Conservation (phyloP, 2,888 invertebrate species). For the Spialia ferax region DNA sequence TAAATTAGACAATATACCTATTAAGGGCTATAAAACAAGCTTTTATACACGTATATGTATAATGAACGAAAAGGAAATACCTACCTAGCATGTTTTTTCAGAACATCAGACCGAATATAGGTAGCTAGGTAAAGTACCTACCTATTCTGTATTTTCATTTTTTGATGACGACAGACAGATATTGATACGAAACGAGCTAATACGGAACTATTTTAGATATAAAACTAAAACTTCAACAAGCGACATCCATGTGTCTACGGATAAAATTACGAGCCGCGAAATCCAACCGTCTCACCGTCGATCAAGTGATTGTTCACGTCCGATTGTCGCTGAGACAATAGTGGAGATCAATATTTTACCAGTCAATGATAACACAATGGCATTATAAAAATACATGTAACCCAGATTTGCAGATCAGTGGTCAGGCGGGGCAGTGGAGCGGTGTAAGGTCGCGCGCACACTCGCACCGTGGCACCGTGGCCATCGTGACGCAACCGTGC, state of each 20-base stretch:
- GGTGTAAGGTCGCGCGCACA: constrained; percentile 50
- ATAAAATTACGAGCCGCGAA: constrained; percentile 4
- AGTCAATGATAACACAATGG: constrained; percentile 10
- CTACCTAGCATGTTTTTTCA: too few species aligned
- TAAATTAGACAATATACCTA: not conserved
- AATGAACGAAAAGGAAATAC: too few species aligned
- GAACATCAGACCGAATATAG: too few species aligned
- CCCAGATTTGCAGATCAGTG: constrained; percentile 53
- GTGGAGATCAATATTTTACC: constrained; percentile 11
- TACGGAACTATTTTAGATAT: too few species aligned
- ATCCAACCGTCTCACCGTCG: not conserved
- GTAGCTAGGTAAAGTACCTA: too few species aligned
- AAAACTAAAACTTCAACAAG: not conserved
- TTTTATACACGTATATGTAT: too few species aligned
- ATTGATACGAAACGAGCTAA: not conserved
- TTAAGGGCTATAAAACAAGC: too few species aligned
- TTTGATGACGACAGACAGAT: too few species aligned
- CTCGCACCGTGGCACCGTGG: constrained; percentile 39
- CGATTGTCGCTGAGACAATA: constrained; percentile 5
- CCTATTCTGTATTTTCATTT: not conserved
- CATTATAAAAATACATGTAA: constrained; percentile 37
- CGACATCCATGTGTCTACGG: not conserved
- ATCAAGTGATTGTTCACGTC: not conserved
- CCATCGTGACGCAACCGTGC: constrained; percentile 71
- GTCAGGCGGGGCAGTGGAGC: constrained; percentile 51